Conservation (phyloP, 2,797 vertebrate species). For the Falco cherrug region DNA sequence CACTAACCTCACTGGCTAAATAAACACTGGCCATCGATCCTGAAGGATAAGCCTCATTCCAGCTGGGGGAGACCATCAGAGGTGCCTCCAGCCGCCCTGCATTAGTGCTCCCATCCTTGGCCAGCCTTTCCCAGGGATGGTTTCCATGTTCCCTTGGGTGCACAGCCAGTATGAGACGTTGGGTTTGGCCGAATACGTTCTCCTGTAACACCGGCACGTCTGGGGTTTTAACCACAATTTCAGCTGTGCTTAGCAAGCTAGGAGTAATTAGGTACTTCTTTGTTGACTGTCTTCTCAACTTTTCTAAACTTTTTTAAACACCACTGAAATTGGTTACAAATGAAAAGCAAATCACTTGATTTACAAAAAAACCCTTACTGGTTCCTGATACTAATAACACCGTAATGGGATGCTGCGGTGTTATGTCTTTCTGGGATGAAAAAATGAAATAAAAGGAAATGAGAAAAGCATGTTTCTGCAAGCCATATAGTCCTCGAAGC, state of each 20-base stretch:
- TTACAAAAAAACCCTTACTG: not conserved
- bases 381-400: not conserved
- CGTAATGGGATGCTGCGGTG: not conserved
- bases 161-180: not conserved
- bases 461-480: not conserved
- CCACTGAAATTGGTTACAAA: not conserved
- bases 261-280: not conserved
- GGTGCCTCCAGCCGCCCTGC: not conserved
- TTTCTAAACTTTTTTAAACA: not conserved
- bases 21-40: fast-evolving
- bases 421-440: not conserved
- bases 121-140: not conserved
- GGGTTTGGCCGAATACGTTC: not conserved
- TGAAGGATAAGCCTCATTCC: not conserved
- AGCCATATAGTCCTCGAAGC: not conserved
- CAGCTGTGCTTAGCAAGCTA: not conserved
- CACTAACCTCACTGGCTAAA: fast-evolving
- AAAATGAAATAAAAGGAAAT: not conserved
- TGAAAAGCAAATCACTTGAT: not conserved
- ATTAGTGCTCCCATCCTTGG: not conserved
- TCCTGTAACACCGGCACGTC: not conserved
- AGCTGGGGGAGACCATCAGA: not conserved
- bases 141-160: fast-evolving
- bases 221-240: not conserved
- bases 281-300: not conserved